Conservation (phyloP, 37 sponge, comb jelly and placozoan genomes). For the Beroe ovata region DNA sequence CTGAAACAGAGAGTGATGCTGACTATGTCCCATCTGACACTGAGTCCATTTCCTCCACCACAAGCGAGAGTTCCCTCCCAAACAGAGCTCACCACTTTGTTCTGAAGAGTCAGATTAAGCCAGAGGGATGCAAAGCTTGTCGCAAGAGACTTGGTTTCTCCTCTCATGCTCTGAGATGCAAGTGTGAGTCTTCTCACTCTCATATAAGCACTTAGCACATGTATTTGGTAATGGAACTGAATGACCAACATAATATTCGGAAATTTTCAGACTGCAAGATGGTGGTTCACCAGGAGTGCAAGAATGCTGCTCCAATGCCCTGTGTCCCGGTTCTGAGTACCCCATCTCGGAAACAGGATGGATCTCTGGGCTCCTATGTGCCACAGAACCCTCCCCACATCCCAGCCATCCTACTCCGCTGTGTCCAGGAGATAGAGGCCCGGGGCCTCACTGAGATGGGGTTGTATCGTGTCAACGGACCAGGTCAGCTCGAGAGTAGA, state of each 20-base stretch:
- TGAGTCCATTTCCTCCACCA: constrained; percentile 50
- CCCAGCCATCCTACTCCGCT: constrained; percentile 82
- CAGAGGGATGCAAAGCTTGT: constrained; percentile 64
- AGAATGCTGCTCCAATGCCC: constrained; percentile 77
- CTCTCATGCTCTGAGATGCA: constrained; percentile 54
- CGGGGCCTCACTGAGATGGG: constrained; percentile 84
- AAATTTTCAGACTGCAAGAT: constrained; percentile 81
- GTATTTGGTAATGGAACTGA: background rate
- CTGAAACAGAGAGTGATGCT: constrained; percentile 63
- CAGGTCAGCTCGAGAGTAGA: too few relatives aligned
- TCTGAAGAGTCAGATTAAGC: constrained; percentile 55
- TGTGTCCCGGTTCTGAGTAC: constrained; percentile 86
- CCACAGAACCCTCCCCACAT: constrained; percentile 81
- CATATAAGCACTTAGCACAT: background rate
- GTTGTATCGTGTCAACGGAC: constrained; percentile 79
- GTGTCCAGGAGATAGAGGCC: constrained; percentile 84
- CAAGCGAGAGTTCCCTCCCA: constrained; percentile 62
- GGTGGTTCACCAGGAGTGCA: constrained; percentile 79
- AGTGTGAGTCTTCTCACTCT: constrained; percentile 4
- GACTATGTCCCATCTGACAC: constrained; percentile 36
- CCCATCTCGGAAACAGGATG: constrained; percentile 82
- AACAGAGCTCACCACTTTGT: constrained; percentile 55
- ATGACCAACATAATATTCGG: background rate
- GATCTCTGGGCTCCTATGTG: constrained; percentile 77
- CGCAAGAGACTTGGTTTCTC: constrained; percentile 43